Evolutionary conservation across 2,888 invertebrate species (phyloP), one percentile per base, ranked within the genome.

Genomic region (Parascotia fuliginaria): DNA sequence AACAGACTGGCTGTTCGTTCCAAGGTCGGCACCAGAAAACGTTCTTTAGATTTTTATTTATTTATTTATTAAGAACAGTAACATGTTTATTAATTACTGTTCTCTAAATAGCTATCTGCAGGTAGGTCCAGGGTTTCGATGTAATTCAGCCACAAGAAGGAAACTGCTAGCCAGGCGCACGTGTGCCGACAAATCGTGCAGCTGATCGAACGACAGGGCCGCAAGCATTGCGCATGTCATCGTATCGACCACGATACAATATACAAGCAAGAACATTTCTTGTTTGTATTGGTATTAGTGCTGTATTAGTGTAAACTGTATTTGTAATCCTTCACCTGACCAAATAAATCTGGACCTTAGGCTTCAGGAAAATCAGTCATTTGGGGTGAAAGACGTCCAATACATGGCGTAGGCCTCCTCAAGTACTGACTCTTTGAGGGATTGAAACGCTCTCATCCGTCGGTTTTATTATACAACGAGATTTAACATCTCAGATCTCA

Each of bases 151-250:
- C n/a, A 14, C 7, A 41, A 13, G 32, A 22, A 41, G 22, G 2
- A n/a, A 38, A 22, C 11, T 22, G 13, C 43, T 44, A 48, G 45
- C 44, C 48, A 45, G 48, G 45, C 31, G 24, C 45, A 45, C 16
- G 46, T 12, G 33, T 22, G 19, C 9, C n/a, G 24, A 42, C 32
- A 11, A n/a, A 16, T 41, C 13, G 44, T 2, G 1, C 29, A 31
- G 31, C 32, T 27, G 3, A n/a, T 42, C 28, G 1, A 0, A 7
- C 16, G 4, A 43, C 28, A 7, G 9, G 15, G 1, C 6, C 19
- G n/a, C 32, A 31, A 11, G 39, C 40, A 36, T 19, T 42, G 53
- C 46, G 46, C 52, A 49, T 44, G 50, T 31, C 27, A 9, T 27
- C 19, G 39, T 50, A 51, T 46, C 54, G 49, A 47, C 46, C 47